Evolutionary conservation across 2,888 invertebrate genomes (phyloP).

Genomic region (Cepaea hortensis): DNA sequence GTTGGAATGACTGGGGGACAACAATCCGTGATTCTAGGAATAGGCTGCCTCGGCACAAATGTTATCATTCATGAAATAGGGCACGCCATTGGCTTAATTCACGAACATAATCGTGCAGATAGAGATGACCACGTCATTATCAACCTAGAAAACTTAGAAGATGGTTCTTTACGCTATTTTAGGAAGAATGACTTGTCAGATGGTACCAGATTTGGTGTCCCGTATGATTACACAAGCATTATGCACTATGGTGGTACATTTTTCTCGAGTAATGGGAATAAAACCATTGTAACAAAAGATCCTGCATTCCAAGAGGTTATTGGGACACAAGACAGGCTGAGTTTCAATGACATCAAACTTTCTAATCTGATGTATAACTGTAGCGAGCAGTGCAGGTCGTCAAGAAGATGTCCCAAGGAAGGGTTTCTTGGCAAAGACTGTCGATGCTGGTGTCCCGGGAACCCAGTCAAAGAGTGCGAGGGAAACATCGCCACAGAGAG

Average conservation of each 20-base stretch:
- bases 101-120: not conserved
- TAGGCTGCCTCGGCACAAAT: not conserved
- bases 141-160: not conserved
- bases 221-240: constrained; percentile 65
- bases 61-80: not conserved
- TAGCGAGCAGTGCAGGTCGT: constrained; percentile 29
- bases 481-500: not conserved
- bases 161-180: not conserved
- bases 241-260: constrained; percentile 68
- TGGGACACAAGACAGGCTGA: constrained; percentile 62
- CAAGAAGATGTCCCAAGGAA: constrained; percentile 40
- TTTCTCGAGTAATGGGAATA: constrained; percentile 61
- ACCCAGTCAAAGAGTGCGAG: constrained; percentile 49
- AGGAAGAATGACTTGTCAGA: not conserved
- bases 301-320: constrained; percentile 64
- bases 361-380: constrained; percentile 67
- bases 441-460: constrained; percentile 49
- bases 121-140: not conserved
- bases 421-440: constrained; percentile 50
- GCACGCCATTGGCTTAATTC: not conserved
- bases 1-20: not conserved
- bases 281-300: constrained; percentile 67
- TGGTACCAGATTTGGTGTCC: not conserved
- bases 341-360: constrained; percentile 64
- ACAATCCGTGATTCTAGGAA: not conserved